Conservation (phyloP, 2,113 vertebrate species). For the Peromyscus polionotus region DNA sequence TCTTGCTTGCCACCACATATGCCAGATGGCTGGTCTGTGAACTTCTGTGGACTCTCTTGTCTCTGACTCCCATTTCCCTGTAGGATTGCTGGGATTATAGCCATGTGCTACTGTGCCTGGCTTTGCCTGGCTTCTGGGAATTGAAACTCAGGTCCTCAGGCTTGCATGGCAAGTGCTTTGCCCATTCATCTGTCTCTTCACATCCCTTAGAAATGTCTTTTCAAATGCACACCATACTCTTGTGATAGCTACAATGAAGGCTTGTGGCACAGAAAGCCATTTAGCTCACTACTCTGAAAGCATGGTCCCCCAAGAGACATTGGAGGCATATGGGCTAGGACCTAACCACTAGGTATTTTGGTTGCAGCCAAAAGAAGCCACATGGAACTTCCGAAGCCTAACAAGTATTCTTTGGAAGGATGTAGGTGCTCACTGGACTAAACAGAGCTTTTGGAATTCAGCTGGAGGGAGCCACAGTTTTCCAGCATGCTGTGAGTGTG, state of each 20-base stretch:
- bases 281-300: not conserved
- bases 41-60: not conserved
- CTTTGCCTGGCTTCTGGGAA: not conserved
- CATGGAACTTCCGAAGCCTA: not conserved
- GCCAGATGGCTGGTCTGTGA: not conserved
- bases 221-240: not conserved
- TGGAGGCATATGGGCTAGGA: too few species aligned
- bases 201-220: not conserved
- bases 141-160: not conserved
- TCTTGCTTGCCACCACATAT: not conserved
- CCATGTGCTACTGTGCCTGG: too few species aligned
- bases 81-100: not conserved
- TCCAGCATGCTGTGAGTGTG: not conserved
- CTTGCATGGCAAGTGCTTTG: not conserved
- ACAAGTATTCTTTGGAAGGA: not conserved
- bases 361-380: not conserved
- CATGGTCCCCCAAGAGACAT: not conserved
- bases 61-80: not conserved
- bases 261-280: accelerated
- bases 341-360: not conserved
- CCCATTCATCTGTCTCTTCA: not conserved
- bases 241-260: not conserved
- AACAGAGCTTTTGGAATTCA: not conserved
- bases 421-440: not conserved
- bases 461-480: not conserved